These are phyloP conservation scores for Hephaestus fuliginosus DNA, from an alignment of 2,797 vertebrate species.

Conservation along the genomic window DNA sequence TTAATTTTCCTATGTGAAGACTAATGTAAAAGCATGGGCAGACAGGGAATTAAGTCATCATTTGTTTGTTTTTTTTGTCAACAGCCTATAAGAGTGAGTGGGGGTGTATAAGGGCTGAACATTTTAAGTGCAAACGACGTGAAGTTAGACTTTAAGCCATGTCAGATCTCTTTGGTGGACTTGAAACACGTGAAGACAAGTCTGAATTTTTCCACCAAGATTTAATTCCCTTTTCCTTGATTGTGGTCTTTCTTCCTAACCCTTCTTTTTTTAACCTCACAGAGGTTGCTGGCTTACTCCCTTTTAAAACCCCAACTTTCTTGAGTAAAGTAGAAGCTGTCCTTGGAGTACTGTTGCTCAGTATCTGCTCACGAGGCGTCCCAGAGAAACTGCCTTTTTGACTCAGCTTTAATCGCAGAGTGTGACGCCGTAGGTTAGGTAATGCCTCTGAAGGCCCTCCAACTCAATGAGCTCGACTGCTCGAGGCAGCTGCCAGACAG, in stretches of 20 bases:
- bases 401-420: slow-evolving; percentile 49
- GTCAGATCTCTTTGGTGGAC: slow-evolving; percentile 6
- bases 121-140: slow-evolving; percentile 1
- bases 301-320: slow-evolving; percentile 15
- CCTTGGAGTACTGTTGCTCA: slow-evolving; percentile 23
- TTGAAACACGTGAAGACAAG: slow-evolving; percentile 20
- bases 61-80: not conserved
- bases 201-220: slow-evolving; percentile 28
- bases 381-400: slow-evolving; percentile 39
- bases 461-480: slow-evolving; percentile 45
- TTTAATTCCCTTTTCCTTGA: slow-evolving; percentile 30
- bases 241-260: slow-evolving; percentile 15
- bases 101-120: not conserved
- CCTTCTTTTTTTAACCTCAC: slow-evolving; percentile 5
- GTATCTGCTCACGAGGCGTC: slow-evolving; percentile 36
- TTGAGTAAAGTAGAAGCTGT: slow-evolving; percentile 18
- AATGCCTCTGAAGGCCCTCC: slow-evolving; percentile 50
- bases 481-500: slow-evolving; percentile 76
- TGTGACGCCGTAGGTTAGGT: slow-evolving; percentile 32
- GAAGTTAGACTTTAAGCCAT: slow-evolving; percentile 12
- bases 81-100: not conserved
- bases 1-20: slow-evolving; percentile 1
- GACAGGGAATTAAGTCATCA: not conserved
- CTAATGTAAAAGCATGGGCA: not conserved
- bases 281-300: slow-evolving; percentile 5